Base-by-base conservation (phyloP, 2,113 vertebrate species). In the Marcusenius ussheri region DNA sequence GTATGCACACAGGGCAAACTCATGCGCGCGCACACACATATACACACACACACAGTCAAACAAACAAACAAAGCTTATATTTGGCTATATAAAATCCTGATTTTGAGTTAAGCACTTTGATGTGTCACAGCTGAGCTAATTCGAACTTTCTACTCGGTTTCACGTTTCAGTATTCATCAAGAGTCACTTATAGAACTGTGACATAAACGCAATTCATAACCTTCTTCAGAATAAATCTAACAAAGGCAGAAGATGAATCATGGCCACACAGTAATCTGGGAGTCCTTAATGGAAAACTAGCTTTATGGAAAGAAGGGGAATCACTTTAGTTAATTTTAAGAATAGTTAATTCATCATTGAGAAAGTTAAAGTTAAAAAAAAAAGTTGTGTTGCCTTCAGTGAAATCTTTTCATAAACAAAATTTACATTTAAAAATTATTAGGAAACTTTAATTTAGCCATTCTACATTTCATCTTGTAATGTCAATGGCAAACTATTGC, bases 11-110 rank as follows among this genome's bases (percentile, higher is more conserved):
- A 46, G 42, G 21, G 21, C 46, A 84, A 83, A 70, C 62, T 70
- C 9, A 70, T 31, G 83, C 46, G 1, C 74, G 6, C 45, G 24
- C 31, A 80, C 66, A 77, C 10, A 10, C 62, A 88, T n/a, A n/a
- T 0, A 31, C 11, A 70, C 21, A n/a, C 21, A 88, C 39, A 58
- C 87, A 84, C 83, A 84, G 3, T 51, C 39, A 74, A 27, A 70
- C 87, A 45, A 19, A 83, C 24, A 49, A 17, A 74, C 88, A 45
- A 50, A 84, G 80, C 51, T 47, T 42, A 85, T 56, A 45, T 85
- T 89, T 89, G 80, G 89, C 89, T 85, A 46, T 85, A 88, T 49
- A 88, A 70, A 88, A 74, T 88, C 56, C 88, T 88, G 88, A 74
- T 47, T 70, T 35, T 31, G 0, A 5, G 49, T 51, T 80, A 53